Evolutionary conservation across 2,888 invertebrate genomes (phyloP).

Genomic region (Caradrina clavipalpis): DNA sequence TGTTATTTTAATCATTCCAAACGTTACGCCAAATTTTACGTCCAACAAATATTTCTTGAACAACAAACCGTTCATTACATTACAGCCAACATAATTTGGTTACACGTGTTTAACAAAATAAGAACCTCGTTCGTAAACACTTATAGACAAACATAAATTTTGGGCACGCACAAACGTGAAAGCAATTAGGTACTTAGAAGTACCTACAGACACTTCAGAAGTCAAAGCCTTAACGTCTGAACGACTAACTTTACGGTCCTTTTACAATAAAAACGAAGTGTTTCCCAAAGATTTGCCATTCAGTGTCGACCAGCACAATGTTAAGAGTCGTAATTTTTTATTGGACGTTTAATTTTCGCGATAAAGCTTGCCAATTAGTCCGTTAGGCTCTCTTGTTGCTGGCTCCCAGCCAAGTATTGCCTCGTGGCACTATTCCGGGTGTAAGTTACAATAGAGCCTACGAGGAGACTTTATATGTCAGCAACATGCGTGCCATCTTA

Average conservation of each 20-base stretch:
- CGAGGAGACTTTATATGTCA: conserved; percentile 35
- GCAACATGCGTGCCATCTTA: conserved; percentile 27
- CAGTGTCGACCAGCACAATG: conserved; percentile 34
- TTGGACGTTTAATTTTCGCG: conserved; percentile 68
- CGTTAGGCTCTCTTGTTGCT: conserved; percentile 61
- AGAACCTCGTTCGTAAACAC: conserved; percentile 19
- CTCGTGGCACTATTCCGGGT: conserved; percentile 41
- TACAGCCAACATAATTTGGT: conserved; percentile 20
- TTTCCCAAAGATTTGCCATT: conserved; percentile 53
- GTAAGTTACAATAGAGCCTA: conserved; percentile 41
- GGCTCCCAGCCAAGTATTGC: conserved; percentile 68
- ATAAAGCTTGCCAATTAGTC: conserved; percentile 74
- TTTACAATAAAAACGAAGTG: conserved; percentile 43
- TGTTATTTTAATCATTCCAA: conserved; percentile 32
- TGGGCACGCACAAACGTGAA: neutral
- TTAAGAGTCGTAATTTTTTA: conserved; percentile 66
- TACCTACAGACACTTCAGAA: conserved; percentile 23
- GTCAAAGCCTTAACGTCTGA: conserved; percentile 33
- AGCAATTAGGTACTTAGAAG: neutral
- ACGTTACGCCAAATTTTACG: conserved; percentile 29
- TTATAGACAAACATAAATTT: conserved; percentile 25
- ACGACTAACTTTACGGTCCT: conserved; percentile 36
- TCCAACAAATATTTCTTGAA: conserved; percentile 43
- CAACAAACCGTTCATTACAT: conserved; percentile 34
- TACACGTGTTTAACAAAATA: conserved; percentile 29